Evolutionary conservation across 1,140 invertebrate genomes (phyloP).

Genomic region (Halictus rubicundus): DNA sequence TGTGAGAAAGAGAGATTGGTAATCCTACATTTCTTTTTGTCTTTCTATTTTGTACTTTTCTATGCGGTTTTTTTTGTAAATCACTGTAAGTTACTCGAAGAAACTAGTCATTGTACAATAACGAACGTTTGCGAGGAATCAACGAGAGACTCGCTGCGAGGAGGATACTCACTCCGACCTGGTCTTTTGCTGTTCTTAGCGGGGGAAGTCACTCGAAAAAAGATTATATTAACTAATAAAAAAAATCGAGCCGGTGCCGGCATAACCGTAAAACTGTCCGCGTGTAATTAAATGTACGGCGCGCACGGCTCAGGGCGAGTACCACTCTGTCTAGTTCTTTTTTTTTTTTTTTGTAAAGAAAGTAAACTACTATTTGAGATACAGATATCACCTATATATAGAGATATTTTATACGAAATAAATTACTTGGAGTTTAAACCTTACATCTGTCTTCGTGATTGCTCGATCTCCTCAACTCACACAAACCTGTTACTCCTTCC

Average conservation of each 20-base stretch:
- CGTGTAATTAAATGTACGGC: slow-evolving; percentile 40
- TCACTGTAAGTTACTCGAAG: slow-evolving; percentile 71
- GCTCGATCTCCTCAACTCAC: not conserved
- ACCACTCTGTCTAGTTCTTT: slow-evolving; percentile 67
- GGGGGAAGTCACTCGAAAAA: slow-evolving; percentile 37
- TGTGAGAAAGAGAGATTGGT: slow-evolving; percentile 15
- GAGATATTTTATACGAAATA: slow-evolving; percentile 80
- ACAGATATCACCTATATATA: slow-evolving; percentile 74
- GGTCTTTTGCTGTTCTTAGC: slow-evolving; percentile 34
- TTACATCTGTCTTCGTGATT: slow-evolving; percentile 11
- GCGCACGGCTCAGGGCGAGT: slow-evolving; percentile 65
- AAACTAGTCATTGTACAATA: slow-evolving; percentile 76
- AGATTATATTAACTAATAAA: slow-evolving; percentile 22
- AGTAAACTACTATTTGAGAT: slow-evolving; percentile 68
- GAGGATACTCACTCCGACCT: slow-evolving; percentile 6
- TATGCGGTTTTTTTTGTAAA: slow-evolving; percentile 47
- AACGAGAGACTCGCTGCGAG: slow-evolving; percentile 48
- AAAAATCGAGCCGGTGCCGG: slow-evolving; percentile 34
- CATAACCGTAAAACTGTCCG: slow-evolving; percentile 29
- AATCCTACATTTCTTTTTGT: slow-evolving; percentile 47
- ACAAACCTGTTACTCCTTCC: not conserved
- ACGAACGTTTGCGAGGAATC: slow-evolving; percentile 29
- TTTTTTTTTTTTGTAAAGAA: slow-evolving; percentile 73
- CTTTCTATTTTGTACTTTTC: slow-evolving; percentile 59
- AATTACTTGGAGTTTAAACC: slow-evolving; percentile 70